Evolutionary conservation across 2,797 vertebrate genomes (phyloP), one percentile per base, ranked within the genome.

Genomic region (Schizopygopsis malacanthus): DNA sequence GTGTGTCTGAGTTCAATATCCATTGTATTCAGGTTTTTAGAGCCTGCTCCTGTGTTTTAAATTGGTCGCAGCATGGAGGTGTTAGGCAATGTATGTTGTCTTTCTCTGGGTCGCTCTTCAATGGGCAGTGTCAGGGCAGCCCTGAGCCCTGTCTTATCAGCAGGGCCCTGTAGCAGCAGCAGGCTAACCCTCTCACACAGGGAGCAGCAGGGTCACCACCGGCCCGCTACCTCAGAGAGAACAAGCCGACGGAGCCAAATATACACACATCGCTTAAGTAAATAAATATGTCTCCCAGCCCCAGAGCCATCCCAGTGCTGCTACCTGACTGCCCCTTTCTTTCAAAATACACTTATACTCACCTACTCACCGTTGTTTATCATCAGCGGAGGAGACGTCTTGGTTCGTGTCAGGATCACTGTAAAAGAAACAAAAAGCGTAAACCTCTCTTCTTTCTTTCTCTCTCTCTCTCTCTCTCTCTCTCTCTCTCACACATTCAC

Each of bases 251-350:
- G 1, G 56, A 83, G 59, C 45, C 83, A 85, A 83, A 88, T 63
- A 50, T 28, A 78, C 65, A 72, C 79, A 75, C 28, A 83, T 84
- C 56, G 81, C 84, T 83, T 81, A 67, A 83, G 75, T 54, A 90
- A 80, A 81, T 83, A 90, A 87, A 90, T 82, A 86, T 7, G 39
- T 79, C 81, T 82, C 83, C 41, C 47, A 52, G 65, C n/a, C 54
- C 67, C 43, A 65, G 16, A 88, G 28, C 63, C 65, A 50, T 84
- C 69, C 75, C 82, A 78, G 63, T 63, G n/a, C 41, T 79, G 37
- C 54, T 78, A 41, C 77, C 41, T 69, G 65, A 39, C 65, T 69
- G 65, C 65, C 33, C 41, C 69, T 71, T 71, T 71, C 69, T 13
- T 79, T 43, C 56, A 63, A 47, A 79, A 82, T 28, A 73, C 67